Evolutionary conservation across 92 coral and sea anemone species (phyloP).

Genomic region (Hydrozoanthus gracilis): DNA sequence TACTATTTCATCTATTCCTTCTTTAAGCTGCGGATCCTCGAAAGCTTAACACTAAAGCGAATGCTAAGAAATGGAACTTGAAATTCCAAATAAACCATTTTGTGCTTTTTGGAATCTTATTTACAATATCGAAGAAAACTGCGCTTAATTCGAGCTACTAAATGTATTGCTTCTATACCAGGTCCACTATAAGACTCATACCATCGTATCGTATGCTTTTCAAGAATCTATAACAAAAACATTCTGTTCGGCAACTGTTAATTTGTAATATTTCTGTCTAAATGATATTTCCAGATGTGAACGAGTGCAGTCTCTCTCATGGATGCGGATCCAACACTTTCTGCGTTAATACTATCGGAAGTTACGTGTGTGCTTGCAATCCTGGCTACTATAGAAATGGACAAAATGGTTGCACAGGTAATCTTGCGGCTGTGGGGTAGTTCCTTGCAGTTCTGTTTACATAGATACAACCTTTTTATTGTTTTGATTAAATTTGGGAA

Average conservation of each 20-base stretch:
- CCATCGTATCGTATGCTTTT: neutral
- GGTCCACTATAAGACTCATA: neutral
- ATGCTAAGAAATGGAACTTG: no score
- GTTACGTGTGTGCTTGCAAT: neutral
- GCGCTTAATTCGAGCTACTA: no score
- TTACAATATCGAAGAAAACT: no score
- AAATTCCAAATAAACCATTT: no score
- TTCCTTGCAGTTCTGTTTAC: neutral
- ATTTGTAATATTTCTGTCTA: no score
- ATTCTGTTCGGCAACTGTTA: no score
- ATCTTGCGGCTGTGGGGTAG: neutral
- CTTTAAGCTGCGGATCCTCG: no score
- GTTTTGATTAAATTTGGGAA: neutral
- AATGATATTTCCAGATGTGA: neutral
- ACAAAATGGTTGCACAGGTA: neutral
- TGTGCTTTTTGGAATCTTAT: no score
- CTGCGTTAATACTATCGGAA: neutral
- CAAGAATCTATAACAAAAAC: neutral
- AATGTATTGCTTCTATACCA: no score
- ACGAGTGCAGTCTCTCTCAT: conserved; percentile 8
- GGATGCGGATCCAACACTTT: neutral
- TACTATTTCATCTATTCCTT: no score
- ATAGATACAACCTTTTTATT: neutral
- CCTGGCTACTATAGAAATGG: neutral
- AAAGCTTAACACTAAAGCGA: no score